Evolutionary conservation across 2,888 invertebrate species (phyloP).

Genomic region (Gisinianus flammeolus): DNA sequence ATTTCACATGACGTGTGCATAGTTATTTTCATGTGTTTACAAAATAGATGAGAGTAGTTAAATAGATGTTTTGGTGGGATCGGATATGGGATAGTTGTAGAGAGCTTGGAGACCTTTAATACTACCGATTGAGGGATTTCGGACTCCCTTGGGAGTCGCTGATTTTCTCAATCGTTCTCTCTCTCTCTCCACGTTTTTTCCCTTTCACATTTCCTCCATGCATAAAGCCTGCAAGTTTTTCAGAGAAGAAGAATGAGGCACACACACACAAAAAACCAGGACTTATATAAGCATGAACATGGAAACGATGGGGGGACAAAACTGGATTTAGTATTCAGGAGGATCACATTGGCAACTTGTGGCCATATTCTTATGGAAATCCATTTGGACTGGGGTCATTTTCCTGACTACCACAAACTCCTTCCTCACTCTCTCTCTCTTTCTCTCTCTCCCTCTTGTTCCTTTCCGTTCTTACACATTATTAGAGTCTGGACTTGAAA

Average conservation of each 20-base stretch:
- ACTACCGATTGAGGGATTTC: slow-evolving; percentile 37
- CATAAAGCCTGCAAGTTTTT: neutral
- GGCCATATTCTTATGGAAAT: neutral
- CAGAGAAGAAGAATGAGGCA: neutral
- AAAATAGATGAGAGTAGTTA: slow-evolving; percentile 23
- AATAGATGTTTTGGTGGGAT: slow-evolving; percentile 15
- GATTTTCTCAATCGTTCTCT: slow-evolving; percentile 35
- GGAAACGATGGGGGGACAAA: neutral
- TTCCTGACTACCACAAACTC: neutral
- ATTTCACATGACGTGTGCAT: neutral
- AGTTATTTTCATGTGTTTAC: slow-evolving; percentile 16
- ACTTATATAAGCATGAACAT: neutral
- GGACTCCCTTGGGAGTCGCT: slow-evolving; percentile 33
- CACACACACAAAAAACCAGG: neutral
- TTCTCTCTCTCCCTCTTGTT: neutral
- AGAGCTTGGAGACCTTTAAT: slow-evolving; percentile 34
- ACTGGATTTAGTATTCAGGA: slow-evolving; percentile 11
- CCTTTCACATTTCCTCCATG: neutral
- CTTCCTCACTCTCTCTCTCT: neutral
- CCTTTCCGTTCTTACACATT: neutral
- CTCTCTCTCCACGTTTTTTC: slow-evolving; percentile 10
- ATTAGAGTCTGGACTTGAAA: neutral
- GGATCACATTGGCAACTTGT: slow-evolving; percentile 15
- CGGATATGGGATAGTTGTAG: slow-evolving; percentile 18
- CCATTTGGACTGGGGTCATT: neutral